Percentiles rank a stretch among this genome's conserved stretches.
Conservation (phyloP, 2,888 invertebrate species). For the Pristionchus mayeri region DNA sequence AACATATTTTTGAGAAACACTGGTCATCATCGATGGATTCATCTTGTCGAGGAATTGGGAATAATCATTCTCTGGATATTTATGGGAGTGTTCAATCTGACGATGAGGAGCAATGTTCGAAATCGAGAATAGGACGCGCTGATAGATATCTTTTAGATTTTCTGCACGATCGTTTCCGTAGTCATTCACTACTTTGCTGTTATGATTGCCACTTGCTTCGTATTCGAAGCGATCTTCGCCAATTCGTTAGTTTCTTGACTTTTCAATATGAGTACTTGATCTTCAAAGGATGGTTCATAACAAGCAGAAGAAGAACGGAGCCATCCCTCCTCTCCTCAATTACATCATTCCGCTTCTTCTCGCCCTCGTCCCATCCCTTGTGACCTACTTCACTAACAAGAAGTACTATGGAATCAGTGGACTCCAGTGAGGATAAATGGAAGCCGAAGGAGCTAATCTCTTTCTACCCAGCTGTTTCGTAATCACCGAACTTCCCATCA, state of each 20-base stretch:
- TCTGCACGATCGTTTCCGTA: constrained; percentile 59
- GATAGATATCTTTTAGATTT: constrained; percentile 51
- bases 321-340: constrained; percentile 55
- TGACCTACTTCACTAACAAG: constrained; percentile 56
- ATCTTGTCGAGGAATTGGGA: constrained; percentile 60
- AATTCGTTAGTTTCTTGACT: constrained; percentile 55
- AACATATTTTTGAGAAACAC: constrained; percentile 56
- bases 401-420: constrained; percentile 49
- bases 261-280: background rate
- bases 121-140: background rate
- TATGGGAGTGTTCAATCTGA: constrained; percentile 58
- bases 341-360: constrained; percentile 60
- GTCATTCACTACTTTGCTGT: constrained; percentile 61
- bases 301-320: constrained; percentile 56
- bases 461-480: constrained; percentile 59
- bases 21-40: constrained; percentile 63
- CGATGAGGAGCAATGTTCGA: background rate
- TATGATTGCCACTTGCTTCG: constrained; percentile 56
- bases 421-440: constrained; percentile 9
- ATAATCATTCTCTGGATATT: constrained; percentile 57
- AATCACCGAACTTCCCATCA: constrained; percentile 55
- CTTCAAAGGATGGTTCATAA: constrained; percentile 49
- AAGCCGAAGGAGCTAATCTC: too few relatives aligned
- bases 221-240: constrained; percentile 62
- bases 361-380: constrained; percentile 56